A percentile compares a stretch with the other conserved stretches of the same genome.
Evolutionary conservation across 2,113 vertebrate genomes (phyloP).

Genomic region (Pipra filicauda): DNA sequence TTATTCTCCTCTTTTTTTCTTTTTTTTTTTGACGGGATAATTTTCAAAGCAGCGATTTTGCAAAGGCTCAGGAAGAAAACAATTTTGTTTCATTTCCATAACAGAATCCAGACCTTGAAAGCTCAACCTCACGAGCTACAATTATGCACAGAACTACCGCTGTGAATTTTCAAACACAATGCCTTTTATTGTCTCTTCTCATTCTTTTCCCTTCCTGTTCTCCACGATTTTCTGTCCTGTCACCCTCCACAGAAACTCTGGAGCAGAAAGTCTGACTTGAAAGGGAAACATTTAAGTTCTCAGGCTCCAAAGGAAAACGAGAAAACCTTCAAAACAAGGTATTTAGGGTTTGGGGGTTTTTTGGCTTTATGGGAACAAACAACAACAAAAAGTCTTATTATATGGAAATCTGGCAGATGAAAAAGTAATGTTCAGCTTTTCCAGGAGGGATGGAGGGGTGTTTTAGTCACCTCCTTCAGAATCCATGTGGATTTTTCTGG

Average conservation of each 20-base stretch:
- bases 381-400: not conserved
- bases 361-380: not conserved
- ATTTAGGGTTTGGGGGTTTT: not conserved
- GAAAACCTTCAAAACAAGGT: not conserved
- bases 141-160: conserved; percentile 26
- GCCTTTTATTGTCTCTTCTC: conserved; percentile 50
- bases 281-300: conserved; percentile 3
- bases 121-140: conserved; percentile 46
- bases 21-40: conserved; percentile 72
- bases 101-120: conserved; percentile 83
- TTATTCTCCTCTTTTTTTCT: conserved; percentile 58
- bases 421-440: not conserved
- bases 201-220: conserved; percentile 35
- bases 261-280: not conserved
- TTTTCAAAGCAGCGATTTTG: conserved; percentile 78
- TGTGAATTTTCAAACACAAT: not conserved
- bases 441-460: not conserved
- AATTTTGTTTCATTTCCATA: conserved; percentile 91
- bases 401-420: not conserved
- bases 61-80: conserved; percentile 89
- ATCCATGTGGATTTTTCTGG: rapidly evolving
- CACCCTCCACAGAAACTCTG: not conserved
- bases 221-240: conserved; percentile 13
- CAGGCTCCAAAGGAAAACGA: not conserved
- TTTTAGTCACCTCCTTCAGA: not conserved